Base-by-base conservation (phyloP, 2,113 vertebrate species). In the Chaenocephalus aceratus region DNA sequence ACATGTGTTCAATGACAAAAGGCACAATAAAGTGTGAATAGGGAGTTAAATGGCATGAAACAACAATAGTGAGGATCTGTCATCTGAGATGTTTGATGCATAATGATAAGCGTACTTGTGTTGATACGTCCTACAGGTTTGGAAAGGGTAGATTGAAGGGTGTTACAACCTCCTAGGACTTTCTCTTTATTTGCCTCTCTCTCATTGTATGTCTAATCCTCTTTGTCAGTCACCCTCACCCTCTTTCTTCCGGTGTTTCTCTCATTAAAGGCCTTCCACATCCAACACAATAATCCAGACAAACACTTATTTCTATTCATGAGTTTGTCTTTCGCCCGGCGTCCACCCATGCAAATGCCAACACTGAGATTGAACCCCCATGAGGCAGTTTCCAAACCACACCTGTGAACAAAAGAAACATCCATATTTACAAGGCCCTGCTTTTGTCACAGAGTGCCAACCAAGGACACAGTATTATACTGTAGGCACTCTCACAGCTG, bases 231-330 rank as follows among this genome's bases (percentile, higher is more conserved):
- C 54, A 65, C 30, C 8, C 12, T 75, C 73, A 10, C 48, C 73
- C 56, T 74, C 66, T 80, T 63, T 58, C 78, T 18, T 53, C 65
- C 16, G 66, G 11, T 80, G 52, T 72, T 57, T 68, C 65, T 63
- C 76, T 88, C 80, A 84, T 87, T 87, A 83, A 80, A 86, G 49
- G 70, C 61, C 51, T n/a, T 76, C 68, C 60, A 61, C 68, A 62
- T 85, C 76, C 78, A 78, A 54, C 65, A 76, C 78, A 88, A 75
- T 77, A 79, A 88, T 84, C 75, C 71, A 83, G 34, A 87, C 63
- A 91, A 87, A 88, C 79, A 83, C 76, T 74, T 83, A 88, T 91
- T 90, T 91, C 67, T 92, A 80, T 93, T 91, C 86, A 88, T 93
- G 86, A 91, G 79, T 79, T 86, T 91, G 75, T 79, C 82, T 85